Evolutionary conservation across 2,888 invertebrate genomes (phyloP), one percentile per base, ranked within the genome.

Genomic region (Lithosia quadra): DNA sequence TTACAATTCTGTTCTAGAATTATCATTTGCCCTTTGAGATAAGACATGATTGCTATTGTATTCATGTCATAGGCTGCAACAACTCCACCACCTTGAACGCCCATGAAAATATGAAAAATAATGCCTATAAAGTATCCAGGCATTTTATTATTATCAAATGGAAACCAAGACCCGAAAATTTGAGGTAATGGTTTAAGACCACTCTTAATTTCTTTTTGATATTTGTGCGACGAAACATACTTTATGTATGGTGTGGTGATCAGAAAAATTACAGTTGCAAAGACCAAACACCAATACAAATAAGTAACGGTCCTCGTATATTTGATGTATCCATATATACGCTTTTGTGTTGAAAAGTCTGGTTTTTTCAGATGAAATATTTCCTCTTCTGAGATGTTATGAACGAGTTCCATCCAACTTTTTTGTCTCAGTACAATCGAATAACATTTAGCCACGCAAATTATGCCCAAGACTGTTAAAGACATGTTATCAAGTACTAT

Each of bases 131-230:
- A 55, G 74, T 90, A 92, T 2, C 91, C 93, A 0, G 91, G 89
- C 80, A 87, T 84, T 67, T 83, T 84, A 0, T 77, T 85, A 49
- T 86, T 86, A 73, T 93, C 85, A 71, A 92, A 91, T 0, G 93
- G 93, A 68, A 91, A 90, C 93, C 93, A 93, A 1, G 90, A 89
- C 73, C 77, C 83, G 39, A 92, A 59, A 58, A 93, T 89, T 69
- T 88, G 88, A 0, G 92, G 91, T 34, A 87, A 83, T 0, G 88
- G 83, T 53, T 90, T 88, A 3, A 73, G 72, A 0, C 86, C 90
- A n/a, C 78, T 76, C 13, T 61, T 70, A 36, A 91, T 78, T 15
- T 84, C 77, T n/a, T 86, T 76, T 0, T 87, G 82, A 68, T 89
- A 91, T 5, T 68, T 75, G 15, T 78, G 43, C 0, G 84, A 77